Percentiles rank a stretch among this genome's conserved stretches.
These are phyloP conservation scores for Opisthocomus hoazin DNA, from an alignment of 2,113 vertebrate species.

Conservation along the genomic window DNA sequence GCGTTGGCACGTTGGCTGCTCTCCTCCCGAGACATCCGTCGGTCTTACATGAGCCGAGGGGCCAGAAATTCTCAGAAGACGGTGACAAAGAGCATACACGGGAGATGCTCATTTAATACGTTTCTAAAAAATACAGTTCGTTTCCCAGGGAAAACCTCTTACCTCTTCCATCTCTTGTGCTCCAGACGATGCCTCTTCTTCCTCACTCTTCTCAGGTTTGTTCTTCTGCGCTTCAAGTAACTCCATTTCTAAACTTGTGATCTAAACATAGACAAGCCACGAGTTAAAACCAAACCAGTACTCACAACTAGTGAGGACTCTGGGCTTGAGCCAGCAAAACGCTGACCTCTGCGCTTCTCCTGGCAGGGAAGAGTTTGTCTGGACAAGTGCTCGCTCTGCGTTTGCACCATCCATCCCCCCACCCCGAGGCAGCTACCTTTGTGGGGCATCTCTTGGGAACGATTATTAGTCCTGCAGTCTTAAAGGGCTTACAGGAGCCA, in stretches of 20 bases:
- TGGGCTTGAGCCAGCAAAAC: neutral
- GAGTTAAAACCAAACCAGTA: neutral
- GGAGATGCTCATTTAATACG: neutral
- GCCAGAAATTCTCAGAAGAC: neutral
- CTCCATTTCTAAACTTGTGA: slow-evolving; percentile 75
- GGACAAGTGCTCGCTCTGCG: neutral
- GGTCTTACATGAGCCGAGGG: neutral
- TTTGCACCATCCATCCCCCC: neutral
- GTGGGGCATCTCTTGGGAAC: neutral
- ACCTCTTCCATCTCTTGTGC: slow-evolving; percentile 62
- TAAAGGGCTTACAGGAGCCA: neutral
- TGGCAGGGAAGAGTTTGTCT: neutral
- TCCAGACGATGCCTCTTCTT: slow-evolving; percentile 11
- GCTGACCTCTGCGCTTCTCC: neutral
- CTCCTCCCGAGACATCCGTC: neutral
- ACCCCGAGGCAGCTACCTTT: too few relatives aligned
- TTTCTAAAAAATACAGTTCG: neutral
- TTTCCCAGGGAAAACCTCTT: neutral
- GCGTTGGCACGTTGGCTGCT: accelerated
- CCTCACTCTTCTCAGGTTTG: neutral
- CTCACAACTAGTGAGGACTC: neutral
- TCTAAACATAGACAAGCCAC: slow-evolving; percentile 66
- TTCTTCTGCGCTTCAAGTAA: slow-evolving; percentile 67
- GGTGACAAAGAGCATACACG: neutral
- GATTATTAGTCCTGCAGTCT: neutral